Conservation (phyloP, 2,113 vertebrate genomes). For the Onychostruthus taczanowskii region DNA sequence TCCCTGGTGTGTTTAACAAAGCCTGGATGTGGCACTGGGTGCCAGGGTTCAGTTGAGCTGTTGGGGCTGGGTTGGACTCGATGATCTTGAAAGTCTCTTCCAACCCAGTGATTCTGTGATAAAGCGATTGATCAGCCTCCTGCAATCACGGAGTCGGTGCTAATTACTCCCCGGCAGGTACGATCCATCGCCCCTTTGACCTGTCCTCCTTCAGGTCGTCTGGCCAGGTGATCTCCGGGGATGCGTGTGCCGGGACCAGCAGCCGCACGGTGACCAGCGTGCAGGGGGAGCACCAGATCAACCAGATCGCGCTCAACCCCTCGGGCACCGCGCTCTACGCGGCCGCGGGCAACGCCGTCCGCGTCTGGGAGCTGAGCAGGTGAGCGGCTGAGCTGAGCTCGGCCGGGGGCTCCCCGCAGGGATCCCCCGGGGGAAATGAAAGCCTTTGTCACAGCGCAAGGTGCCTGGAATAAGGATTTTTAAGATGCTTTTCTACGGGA, state of each 20-base stretch:
- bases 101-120: no score
- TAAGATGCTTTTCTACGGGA: not conserved
- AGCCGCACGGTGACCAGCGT: constrained; percentile 86
- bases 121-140: no score
- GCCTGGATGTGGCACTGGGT: no score
- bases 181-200: no score
- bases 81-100: no score
- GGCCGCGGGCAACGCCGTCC: constrained; percentile 88
- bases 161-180: no score
- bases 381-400: not conserved
- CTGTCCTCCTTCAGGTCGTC: constrained; percentile 78
- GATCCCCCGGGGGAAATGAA: not conserved
- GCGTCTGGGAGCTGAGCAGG: constrained; percentile 95
- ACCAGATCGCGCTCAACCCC: constrained; percentile 93
- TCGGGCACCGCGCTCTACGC: constrained; percentile 86
- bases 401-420: no score
- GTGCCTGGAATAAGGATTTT: not conserved
- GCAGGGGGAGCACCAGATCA: constrained; percentile 94
- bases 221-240: constrained; percentile 91
- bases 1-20: no score
- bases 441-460: not conserved
- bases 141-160: no score
- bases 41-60: no score
- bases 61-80: no score
- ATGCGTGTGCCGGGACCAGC: constrained; percentile 83